phyloP scores from a whole-genome alignment of 2,888 invertebrate genomes.

The Apantesis nais region DNA sequence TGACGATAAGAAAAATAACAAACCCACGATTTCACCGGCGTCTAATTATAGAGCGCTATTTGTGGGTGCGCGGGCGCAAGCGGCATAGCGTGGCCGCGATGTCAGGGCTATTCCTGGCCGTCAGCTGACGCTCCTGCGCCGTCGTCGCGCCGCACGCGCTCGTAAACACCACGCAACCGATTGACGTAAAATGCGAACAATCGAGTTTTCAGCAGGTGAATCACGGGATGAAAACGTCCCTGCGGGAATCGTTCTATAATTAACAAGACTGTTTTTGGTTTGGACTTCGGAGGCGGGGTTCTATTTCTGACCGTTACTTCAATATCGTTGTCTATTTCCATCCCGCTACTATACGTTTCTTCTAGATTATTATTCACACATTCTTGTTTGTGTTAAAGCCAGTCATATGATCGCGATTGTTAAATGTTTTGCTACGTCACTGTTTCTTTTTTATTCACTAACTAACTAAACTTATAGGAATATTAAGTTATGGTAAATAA shows the following conservation, averaged over 20 bases:
- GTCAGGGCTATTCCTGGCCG: conserved; percentile 85
- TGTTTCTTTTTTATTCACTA: not conserved
- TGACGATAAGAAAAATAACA: conserved; percentile 86
- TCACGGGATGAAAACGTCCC: conserved; percentile 82
- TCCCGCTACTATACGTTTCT: conserved; percentile 68
- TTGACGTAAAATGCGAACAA: conserved; percentile 85
- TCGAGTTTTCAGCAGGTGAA: conserved; percentile 85
- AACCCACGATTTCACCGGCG: conserved; percentile 85
- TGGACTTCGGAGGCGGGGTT: conserved; percentile 82
- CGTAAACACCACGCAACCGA: conserved; percentile 84
- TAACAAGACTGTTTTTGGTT: conserved; percentile 84
- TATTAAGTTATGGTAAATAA: not conserved
- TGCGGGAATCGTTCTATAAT: conserved; percentile 78
- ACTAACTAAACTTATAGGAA: not conserved
- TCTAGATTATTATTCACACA: conserved; percentile 61
- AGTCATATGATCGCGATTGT: conserved; percentile 43
- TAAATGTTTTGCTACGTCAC: conserved; percentile 26
- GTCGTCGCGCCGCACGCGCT: conserved; percentile 59
- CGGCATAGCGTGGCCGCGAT: conserved; percentile 84
- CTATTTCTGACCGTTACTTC: conserved; percentile 80
- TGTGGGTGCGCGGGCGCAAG: conserved; percentile 83
- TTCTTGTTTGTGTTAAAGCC: conserved; percentile 48
- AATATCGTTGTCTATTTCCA: conserved; percentile 78
- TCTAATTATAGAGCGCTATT: conserved; percentile 85
- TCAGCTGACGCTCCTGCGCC: conserved; percentile 82